Evolutionary conservation across 1,140 invertebrate species (phyloP).

Genomic region (Cotesia vestalis): DNA sequence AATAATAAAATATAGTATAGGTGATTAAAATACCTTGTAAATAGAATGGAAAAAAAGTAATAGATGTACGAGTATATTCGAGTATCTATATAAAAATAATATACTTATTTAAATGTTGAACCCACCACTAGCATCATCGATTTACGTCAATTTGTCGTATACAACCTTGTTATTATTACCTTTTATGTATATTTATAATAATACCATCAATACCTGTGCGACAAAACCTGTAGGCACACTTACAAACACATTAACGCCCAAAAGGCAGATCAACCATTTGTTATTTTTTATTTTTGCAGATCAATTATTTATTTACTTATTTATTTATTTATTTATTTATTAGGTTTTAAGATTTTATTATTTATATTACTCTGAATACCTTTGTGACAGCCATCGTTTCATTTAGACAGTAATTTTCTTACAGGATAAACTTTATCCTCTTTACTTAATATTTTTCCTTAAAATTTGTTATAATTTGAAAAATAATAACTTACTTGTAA

Average conservation of each 20-base stretch:
- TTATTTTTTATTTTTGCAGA: not conserved
- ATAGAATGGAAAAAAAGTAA: no score
- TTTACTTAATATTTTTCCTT: not conserved
- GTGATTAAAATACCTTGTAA: no score
- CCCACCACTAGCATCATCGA: no score
- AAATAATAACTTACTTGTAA: constrained; percentile 61
- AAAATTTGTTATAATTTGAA: constrained; percentile 42
- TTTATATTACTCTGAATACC: constrained; percentile 14
- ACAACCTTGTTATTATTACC: constrained; percentile 56
- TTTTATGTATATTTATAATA: constrained; percentile 13
- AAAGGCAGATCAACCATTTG: constrained; percentile 51
- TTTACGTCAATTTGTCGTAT: constrained; percentile 62
- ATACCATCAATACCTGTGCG: constrained; percentile 63
- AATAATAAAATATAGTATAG: no score
- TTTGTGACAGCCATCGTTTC: not conserved
- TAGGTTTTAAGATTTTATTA: constrained; percentile 39
- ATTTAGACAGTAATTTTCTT: no score
- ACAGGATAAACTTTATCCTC: no score
- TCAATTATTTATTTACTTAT: not conserved
- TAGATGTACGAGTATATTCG: no score
- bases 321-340: not conserved
- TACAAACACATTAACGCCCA: constrained; percentile 65
- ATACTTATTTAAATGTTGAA: no score
- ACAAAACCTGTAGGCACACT: constrained; percentile 67
- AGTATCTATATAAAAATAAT: no score